Conservation (phyloP, 2,113 vertebrate genomes). For the Peucedramus taeniatus region DNA sequence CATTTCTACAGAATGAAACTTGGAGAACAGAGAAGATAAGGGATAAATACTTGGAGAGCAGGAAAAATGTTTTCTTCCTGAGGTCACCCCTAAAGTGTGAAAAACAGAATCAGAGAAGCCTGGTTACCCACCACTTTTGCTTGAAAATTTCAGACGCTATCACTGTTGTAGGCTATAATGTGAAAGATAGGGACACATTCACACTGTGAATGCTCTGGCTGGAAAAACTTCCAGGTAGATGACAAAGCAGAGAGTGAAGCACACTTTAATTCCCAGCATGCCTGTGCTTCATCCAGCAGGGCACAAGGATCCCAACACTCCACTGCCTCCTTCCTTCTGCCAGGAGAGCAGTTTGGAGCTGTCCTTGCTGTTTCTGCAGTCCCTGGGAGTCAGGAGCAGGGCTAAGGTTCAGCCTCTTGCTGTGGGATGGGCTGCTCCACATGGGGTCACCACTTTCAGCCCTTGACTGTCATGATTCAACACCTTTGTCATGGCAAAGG, state of each 20-base stretch:
- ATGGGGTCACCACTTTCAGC: too few relatives aligned
- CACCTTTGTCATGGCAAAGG: neutral
- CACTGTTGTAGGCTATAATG: neutral
- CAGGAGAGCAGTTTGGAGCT: neutral
- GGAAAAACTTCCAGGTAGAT: neutral
- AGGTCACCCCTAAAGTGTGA: neutral
- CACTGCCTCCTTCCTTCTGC: neutral
- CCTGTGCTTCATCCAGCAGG: accelerated
- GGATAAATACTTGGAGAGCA: neutral
- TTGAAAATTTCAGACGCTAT: neutral
- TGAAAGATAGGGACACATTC: neutral
- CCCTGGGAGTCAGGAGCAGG: too few relatives aligned
- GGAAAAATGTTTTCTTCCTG: neutral
- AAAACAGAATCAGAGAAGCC: neutral
- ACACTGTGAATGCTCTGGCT: neutral
- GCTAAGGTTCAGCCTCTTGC: neutral
- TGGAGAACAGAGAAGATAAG: neutral
- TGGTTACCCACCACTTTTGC: neutral
- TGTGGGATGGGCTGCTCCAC: neutral
- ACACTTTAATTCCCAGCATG: neutral
- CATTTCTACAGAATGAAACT: neutral
- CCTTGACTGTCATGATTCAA: neutral
- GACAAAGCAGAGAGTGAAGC: neutral
- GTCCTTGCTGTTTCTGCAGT: neutral
- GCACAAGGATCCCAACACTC: neutral